Percentiles rank a stretch among this genome's conserved stretches.
Conservation (phyloP, 2,888 invertebrate genomes). For the Pandemis heparana region DNA sequence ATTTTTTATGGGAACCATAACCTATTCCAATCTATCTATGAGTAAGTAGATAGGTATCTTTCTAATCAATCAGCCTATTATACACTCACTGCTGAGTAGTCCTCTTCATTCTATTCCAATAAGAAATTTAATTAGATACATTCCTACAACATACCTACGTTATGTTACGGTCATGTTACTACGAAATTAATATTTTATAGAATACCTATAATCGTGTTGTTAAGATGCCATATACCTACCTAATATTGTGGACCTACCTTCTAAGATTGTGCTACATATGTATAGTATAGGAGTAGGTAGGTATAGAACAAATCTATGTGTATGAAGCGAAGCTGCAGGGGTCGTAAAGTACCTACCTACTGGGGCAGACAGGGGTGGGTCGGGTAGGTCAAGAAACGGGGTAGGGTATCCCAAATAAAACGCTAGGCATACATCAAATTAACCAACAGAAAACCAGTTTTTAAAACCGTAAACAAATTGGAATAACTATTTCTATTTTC, state of each 20-base stretch:
- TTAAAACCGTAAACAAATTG: not conserved
- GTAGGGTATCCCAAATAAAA: not conserved
- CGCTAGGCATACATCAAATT: not conserved
- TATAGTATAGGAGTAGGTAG: not conserved
- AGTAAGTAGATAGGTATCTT: too few relatives aligned
- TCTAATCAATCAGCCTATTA: too few relatives aligned
- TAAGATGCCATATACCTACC: too few relatives aligned
- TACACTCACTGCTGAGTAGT: too few relatives aligned
- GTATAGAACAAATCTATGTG: conserved; percentile 35
- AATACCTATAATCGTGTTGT: too few relatives aligned
- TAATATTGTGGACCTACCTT: not conserved
- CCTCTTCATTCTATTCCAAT: too few relatives aligned
- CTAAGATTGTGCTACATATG: conserved; percentile 20
- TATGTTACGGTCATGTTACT: too few relatives aligned
- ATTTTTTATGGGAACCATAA: too few relatives aligned
- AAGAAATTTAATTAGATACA: too few relatives aligned
- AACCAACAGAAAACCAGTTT: not conserved
- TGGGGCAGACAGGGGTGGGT: conserved; percentile 28
- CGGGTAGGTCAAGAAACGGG: conserved; percentile 40
- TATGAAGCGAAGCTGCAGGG: conserved; percentile 22
- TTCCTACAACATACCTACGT: too few relatives aligned
- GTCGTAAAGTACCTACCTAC: conserved; percentile 30
- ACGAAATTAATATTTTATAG: too few relatives aligned
- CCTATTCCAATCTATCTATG: not conserved
- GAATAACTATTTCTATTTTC: conserved; percentile 9